These are phyloP conservation scores for Fringilla coelebs DNA, from an alignment of 2,797 vertebrate species.

Conservation along the genomic window DNA sequence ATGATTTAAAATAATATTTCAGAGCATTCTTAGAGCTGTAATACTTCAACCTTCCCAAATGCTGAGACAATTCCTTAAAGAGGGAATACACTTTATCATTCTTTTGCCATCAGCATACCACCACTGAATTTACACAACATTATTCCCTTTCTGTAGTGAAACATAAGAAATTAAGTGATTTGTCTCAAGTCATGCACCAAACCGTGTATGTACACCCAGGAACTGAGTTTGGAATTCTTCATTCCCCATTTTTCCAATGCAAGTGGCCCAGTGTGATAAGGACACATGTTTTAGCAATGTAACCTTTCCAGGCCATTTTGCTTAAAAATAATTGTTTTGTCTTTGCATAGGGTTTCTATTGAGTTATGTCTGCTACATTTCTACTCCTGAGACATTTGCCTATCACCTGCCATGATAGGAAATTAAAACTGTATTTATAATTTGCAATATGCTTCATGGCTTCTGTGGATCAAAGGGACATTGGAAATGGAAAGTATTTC, in stretches of 20 bases:
- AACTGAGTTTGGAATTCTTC: neutral
- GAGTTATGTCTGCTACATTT: neutral
- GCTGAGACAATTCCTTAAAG: neutral
- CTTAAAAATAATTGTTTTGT: neutral
- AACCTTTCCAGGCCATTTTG: neutral
- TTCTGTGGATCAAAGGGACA: neutral
- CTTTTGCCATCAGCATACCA: neutral
- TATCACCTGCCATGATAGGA: neutral
- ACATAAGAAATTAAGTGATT: neutral
- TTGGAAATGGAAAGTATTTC: conserved; percentile 53
- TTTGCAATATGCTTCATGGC: neutral
- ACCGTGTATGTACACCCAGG: neutral
- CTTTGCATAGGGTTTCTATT: neutral
- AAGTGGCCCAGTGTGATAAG: neutral
- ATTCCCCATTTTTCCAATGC: neutral
- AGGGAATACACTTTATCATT: neutral
- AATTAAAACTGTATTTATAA: conserved; percentile 6
- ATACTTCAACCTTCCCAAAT: neutral
- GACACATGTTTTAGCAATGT: neutral
- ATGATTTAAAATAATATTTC: neutral
- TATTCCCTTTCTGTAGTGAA: neutral
- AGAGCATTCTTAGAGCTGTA: neutral
- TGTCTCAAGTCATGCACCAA: neutral
- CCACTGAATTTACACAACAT: neutral
- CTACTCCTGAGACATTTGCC: neutral